Base-by-base conservation (phyloP, 2,888 invertebrate species). In the Hirtodrosophila trivittata region DNA sequence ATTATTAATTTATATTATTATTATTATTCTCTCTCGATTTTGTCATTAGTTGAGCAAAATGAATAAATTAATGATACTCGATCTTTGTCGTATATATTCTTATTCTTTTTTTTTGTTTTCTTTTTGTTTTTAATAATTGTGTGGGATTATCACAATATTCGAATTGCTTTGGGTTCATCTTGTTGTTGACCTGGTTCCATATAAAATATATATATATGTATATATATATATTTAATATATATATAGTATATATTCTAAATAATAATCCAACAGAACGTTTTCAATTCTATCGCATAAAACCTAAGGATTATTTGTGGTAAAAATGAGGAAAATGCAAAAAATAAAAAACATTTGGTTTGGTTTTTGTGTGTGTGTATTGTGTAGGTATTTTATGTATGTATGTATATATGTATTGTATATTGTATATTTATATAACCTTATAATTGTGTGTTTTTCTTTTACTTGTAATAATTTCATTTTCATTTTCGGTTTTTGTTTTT, bases 41-140 rank as follows among this genome's bases (percentile, higher is more conserved):
- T 39, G 0, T 37, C 45, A 38, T 28, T 14, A 78, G 84, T 87
- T 90, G 90, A 89, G 89, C 87, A 89, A 86, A 71, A 64, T 73
- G n/a, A 71, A 69, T 59, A 51, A 52, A 82, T 70, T 68, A 84
- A 88, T 88, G 73, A 70, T n/a, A n/a, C n/a, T n/a, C n/a, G n/a
- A n/a, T n/a, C n/a, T n/a, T n/a, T n/a, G n/a, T n/a, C n/a, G n/a
- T n/a, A n/a, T n/a, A n/a, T n/a, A n/a, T n/a, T n/a, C n/a, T n/a
- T n/a, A n/a, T n/a, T n/a, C n/a, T n/a, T n/a, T n/a, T 77, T 66
- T 12, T 54, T 38, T 47, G 9, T 47, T 10, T 16, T 45, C 5
- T 32, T 33, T 30, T 41, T 16, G 21, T 50, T 38, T 13, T 32
- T 54, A 32, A 32, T 62, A 55, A 58, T 68, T 75, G 60, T 76